Base-by-base conservation (phyloP, 2,888 invertebrate genomes). In the Parasteatoda lunata region DNA sequence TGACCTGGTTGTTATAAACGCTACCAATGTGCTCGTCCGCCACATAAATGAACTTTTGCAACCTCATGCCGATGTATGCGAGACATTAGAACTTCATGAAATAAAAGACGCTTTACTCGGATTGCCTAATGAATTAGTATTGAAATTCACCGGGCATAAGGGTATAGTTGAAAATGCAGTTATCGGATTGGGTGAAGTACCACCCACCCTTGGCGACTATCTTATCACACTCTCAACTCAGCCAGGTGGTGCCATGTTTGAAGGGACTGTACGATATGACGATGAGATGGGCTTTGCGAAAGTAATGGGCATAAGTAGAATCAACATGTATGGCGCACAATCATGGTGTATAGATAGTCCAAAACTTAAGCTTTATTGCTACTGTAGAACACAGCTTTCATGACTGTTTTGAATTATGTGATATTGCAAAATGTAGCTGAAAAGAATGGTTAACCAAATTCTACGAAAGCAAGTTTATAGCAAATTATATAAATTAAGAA, bases 231-330 rank as follows among this genome's bases (percentile, higher is more conserved):
- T 95, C 89, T 92, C 93, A 85, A 95, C 95, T 0, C 89, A 91
- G 59, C 96, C 96, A 0, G 95, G 96, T 0, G 93, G 92, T 69
- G 96, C 94, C 0, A 92, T 95, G 70, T 97, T 97, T 91, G 97
- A 97, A 92, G 96, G 95, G 1, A 96, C 97, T 0, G 93, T 97
- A 7, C 92, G 94, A 11, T 72, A 77, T 52, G 69, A 77, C 30
- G 78, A 89, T 54, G 45, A 90, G 89, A 49, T 54, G 2, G 65
- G 69, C 5, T 45, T 65, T 2, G 78, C 64, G 45, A 72, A 78
- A 15, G 91, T 96, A 2, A 93, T 95, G 0, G 97, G 96, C 30
- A 91, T 93, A n/a, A 92, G 92, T 77, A 90, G 93, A 64, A 91
- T 92, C 5, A 92, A 92, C 89, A 82, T 90, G 47, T 93, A 92